Evolutionary conservation across 2,113 vertebrate species (phyloP).

Genomic region (Oceanodroma tethys): DNA sequence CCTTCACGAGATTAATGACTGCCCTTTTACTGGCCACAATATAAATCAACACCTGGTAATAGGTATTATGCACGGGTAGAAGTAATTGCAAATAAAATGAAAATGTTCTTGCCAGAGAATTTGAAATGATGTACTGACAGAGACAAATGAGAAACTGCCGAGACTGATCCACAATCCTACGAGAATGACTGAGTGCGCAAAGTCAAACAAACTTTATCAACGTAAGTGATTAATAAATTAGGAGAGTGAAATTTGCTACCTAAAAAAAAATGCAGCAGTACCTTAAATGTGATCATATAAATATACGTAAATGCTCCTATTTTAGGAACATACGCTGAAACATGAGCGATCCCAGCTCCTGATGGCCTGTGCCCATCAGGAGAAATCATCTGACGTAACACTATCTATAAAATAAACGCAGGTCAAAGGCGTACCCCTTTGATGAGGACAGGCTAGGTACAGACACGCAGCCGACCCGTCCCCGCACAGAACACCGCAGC

Average conservation of each 20-base stretch:
- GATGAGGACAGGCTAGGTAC: too few species aligned
- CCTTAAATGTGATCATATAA: not conserved
- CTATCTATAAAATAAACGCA: not conserved
- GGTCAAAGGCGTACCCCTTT: not conserved
- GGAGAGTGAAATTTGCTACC: not conserved
- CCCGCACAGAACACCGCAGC: not conserved
- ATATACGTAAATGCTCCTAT: rapidly evolving
- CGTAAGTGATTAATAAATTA: not conserved
- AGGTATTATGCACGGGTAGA: not conserved
- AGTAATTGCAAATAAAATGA: not conserved
- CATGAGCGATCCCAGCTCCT: not conserved
- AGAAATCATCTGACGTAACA: not conserved
- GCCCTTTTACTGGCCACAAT: not conserved
- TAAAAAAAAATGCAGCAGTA: not conserved
- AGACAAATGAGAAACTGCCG: not conserved
- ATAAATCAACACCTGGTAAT: not conserved
- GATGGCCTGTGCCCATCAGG: not conserved
- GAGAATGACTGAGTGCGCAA: not conserved
- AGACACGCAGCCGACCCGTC: not conserved
- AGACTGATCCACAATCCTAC: not conserved
- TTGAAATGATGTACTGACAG: not conserved
- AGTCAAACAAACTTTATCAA: not conserved
- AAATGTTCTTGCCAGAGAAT: not conserved
- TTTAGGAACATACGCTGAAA: not conserved
- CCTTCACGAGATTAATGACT: not conserved